phyloP scores from a whole-genome alignment of 2,888 invertebrate genomes.

The Kryphioiulus occultus region DNA sequence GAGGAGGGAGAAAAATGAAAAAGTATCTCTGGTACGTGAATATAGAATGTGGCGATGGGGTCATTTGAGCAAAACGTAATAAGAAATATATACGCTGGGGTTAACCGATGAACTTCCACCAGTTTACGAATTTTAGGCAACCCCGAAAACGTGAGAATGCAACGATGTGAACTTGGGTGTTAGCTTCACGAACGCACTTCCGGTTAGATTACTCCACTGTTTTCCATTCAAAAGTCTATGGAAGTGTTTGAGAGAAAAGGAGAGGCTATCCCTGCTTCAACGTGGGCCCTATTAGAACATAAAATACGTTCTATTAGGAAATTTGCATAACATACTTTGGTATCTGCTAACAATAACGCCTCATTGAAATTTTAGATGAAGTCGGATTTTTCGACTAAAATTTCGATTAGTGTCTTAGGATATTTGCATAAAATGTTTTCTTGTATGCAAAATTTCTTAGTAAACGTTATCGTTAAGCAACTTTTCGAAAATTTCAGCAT shows the following conservation, averaged over 20 bases:
- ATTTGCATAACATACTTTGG: too few relatives aligned
- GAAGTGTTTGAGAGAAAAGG: background rate
- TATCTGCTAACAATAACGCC: too few relatives aligned
- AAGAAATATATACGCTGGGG: background rate
- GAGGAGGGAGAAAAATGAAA: background rate
- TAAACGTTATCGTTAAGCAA: too few relatives aligned
- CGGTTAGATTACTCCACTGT: background rate
- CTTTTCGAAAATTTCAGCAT: too few relatives aligned
- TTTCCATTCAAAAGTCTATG: background rate
- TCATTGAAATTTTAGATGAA: too few relatives aligned
- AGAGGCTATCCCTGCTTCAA: background rate
- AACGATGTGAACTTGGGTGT: slow-evolving; percentile 23
- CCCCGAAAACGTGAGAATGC: background rate
- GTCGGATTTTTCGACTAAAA: too few relatives aligned
- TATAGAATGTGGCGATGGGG: background rate
- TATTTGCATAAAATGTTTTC: too few relatives aligned
- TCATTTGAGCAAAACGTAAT: slow-evolving; percentile 7
- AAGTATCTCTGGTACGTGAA: background rate
- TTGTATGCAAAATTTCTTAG: too few relatives aligned
- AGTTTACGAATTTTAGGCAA: background rate
- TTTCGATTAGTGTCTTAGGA: too few relatives aligned
- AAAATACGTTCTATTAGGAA: too few relatives aligned
- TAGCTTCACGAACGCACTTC: background rate
- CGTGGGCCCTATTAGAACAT: background rate
- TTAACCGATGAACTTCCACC: background rate